Evolutionary conservation across 2,888 invertebrate species (phyloP), one percentile per base, ranked within the genome.

Genomic region (Tachina lurida): DNA sequence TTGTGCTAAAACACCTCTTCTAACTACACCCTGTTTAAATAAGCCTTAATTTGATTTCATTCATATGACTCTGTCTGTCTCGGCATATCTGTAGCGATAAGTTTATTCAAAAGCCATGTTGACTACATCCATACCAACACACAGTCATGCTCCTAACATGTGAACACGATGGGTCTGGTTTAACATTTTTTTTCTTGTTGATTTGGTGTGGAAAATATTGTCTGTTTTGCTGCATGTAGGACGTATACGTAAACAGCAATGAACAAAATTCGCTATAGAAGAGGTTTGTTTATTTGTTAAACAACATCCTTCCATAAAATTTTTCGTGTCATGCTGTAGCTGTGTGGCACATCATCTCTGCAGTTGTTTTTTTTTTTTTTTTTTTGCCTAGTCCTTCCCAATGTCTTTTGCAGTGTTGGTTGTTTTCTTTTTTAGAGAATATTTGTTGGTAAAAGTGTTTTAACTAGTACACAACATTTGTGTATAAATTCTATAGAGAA

Each of bases 201-300:
- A 80, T 49, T 58, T 71, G 54, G 52, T 54, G 79, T 78, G 75
- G 49, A 49, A 70, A 58, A 39, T 12, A 56, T 63, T 70, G 81
- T 81, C 74, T 74, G 60, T 54, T 45, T 73, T 63, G 54, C 56
- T 52, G 58, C 78, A 60, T 74, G 78, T 71, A 82, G 62, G 65
- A 82, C 79, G 78, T 75, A 79, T 75, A 65, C 76, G 78, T 71
- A 65, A 78, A 79, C 70, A 86, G 71, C 65, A 86, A 58, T 78
- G 58, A 81, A 77, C 31, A 71, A n/a, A n/a, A 49, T 52, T 60
- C 62, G 54, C 54, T 17, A 54, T 39, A 75, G 62, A 83, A 71
- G 67, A 79, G 75, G 54, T 79, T 86, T 86, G 75, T 86, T 86
- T 83, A 79, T 83, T 86, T 86, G 82, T 83, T 71, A 41, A 79